These are phyloP conservation scores for Pilophorus perplexus DNA, from an alignment of 2,888 invertebrate genomes.

Conservation along the genomic window DNA sequence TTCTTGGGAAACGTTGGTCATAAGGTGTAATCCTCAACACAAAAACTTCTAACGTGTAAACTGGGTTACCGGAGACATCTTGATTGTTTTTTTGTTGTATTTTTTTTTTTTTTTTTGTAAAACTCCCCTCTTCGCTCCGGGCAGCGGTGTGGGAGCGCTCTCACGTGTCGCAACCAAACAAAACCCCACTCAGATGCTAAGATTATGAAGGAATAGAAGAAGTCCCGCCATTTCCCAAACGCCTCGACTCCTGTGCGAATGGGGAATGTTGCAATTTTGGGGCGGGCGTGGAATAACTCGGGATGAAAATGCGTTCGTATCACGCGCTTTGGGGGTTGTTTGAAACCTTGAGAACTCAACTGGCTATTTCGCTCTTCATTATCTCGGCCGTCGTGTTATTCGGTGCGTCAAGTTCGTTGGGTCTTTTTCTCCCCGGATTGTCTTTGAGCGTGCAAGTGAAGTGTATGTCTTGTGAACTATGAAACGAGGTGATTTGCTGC, in stretches of 20 bases:
- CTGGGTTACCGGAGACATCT: slow-evolving; percentile 30
- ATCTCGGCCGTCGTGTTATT: neutral
- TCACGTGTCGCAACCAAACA: slow-evolving; percentile 20
- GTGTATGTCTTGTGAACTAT: too few species aligned
- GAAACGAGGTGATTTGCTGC: slow-evolving; percentile 6
- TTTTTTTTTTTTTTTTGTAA: slow-evolving; percentile 4
- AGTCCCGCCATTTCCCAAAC: slow-evolving; percentile 18
- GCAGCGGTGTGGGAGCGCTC: slow-evolving; percentile 19
- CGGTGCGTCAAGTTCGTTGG: too few species aligned
- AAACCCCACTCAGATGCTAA: slow-evolving; percentile 14
- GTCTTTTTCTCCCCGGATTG: too few species aligned
- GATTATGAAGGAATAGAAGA: slow-evolving; percentile 15
- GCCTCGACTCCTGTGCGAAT: neutral
- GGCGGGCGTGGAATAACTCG: neutral
- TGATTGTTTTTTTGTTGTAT: slow-evolving; percentile 11
- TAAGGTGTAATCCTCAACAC: slow-evolving; percentile 6
- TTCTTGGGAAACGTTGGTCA: slow-evolving; percentile 23
- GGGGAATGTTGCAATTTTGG: slow-evolving; percentile 12
- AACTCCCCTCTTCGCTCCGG: neutral
- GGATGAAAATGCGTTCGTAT: slow-evolving; percentile 3
- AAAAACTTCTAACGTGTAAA: slow-evolving; percentile 25
- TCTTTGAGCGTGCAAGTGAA: too few species aligned
- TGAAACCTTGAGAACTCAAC: slow-evolving; percentile 9
- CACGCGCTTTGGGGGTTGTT: slow-evolving; percentile 7
- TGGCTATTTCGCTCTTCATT: neutral